Conservation (phyloP, 2,113 vertebrate species). For the Aythya baeri region DNA sequence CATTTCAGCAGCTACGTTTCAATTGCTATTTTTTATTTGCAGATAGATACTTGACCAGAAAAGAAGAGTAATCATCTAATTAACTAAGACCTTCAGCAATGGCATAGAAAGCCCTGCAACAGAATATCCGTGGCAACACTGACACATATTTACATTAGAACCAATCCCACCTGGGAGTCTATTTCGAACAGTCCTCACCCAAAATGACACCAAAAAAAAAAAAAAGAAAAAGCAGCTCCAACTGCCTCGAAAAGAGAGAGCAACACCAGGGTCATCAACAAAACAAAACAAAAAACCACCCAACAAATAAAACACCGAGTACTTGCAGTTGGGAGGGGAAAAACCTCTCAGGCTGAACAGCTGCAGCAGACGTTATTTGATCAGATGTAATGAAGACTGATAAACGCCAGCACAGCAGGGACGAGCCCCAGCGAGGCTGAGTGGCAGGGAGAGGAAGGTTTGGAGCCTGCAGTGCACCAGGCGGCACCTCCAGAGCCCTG, state of each 20-base stretch:
- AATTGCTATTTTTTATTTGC: slow-evolving; percentile 55
- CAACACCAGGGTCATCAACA: neutral
- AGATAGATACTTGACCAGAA: slow-evolving; percentile 54
- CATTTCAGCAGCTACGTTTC: slow-evolving; percentile 48
- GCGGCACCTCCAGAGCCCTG: neutral
- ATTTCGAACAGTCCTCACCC: neutral
- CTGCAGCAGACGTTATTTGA: neutral
- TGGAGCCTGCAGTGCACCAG: neutral
- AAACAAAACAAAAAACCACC: neutral
- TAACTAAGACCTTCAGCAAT: slow-evolving; percentile 50
- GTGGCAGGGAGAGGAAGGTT: neutral
- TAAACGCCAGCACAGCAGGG: neutral
- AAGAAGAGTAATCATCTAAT: slow-evolving; percentile 57
- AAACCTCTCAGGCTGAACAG: neutral
- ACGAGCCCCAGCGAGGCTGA: neutral
- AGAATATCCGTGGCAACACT: slow-evolving; percentile 12
- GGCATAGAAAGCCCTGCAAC: neutral
- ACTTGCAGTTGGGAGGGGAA: neutral
- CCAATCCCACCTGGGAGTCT: neutral
- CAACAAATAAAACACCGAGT: neutral
- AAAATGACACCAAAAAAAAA: neutral
- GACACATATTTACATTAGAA: neutral
- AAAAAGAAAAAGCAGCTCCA: neutral
- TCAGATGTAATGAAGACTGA: neutral
- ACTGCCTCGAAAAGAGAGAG: neutral